These are phyloP conservation scores for Mastomys coucha DNA, from an alignment of 2,113 vertebrate genomes.

Conservation along the genomic window DNA sequence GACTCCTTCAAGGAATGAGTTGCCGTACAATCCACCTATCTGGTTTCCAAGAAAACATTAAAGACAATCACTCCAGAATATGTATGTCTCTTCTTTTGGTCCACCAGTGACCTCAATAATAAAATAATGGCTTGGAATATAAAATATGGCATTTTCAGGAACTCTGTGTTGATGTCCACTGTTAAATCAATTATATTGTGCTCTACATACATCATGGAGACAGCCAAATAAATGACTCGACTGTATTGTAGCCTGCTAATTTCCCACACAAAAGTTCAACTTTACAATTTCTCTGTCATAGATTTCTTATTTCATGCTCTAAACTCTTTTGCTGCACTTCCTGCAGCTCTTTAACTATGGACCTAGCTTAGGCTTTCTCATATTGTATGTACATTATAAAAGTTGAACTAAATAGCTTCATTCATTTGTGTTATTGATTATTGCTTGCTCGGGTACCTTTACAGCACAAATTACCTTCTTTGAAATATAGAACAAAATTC, in stretches of 20 bases:
- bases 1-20: background rate
- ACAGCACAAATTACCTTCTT: background rate
- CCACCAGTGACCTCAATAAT: constrained; percentile 22
- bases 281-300: constrained; percentile 29
- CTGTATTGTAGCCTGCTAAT: constrained; percentile 56
- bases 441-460: background rate
- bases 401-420: background rate
- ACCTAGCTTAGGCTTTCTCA: background rate
- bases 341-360: background rate
- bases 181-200: constrained; percentile 61
- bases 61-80: background rate
- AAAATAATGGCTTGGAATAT: constrained; percentile 4
- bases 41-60: background rate
- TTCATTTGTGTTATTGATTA: constrained; percentile 15
- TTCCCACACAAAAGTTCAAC: constrained; percentile 40
- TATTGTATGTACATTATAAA: background rate
- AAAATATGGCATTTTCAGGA: constrained; percentile 45
- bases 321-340: constrained; percentile 24
- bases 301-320: constrained; percentile 13
- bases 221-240: constrained; percentile 50
- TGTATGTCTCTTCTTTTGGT: background rate
- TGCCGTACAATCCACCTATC: background rate
- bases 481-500: background rate
- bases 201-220: constrained; percentile 59
- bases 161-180: constrained; percentile 19